These are phyloP conservation scores for Hippocampus zosterae DNA, from an alignment of 2,113 vertebrate species.

Conservation along the genomic window DNA sequence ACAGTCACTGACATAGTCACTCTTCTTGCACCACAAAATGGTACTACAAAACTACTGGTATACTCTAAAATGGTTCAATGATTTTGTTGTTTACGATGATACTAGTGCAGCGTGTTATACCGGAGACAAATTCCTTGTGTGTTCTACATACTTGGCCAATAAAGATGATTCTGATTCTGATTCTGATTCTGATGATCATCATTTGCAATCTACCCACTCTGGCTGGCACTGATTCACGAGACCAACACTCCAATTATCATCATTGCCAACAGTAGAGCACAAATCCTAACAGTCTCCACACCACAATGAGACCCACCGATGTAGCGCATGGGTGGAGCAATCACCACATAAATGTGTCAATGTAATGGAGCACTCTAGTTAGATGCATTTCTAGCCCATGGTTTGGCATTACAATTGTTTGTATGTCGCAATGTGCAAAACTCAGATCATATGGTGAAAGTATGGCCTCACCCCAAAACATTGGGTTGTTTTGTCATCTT, in stretches of 20 bases:
- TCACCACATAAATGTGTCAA: slow-evolving; percentile 24
- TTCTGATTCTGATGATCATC: no score
- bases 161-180: no score
- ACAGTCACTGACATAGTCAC: no score
- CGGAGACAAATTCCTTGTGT: no score
- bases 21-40: no score
- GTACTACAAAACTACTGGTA: no score
- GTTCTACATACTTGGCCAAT: no score
- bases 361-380: slow-evolving; percentile 26
- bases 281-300: slow-evolving; percentile 39
- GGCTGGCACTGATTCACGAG: slow-evolving; percentile 66
- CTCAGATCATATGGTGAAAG: slow-evolving; percentile 30
- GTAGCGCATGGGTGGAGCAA: slow-evolving; percentile 43
- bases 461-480: slow-evolving; percentile 47
- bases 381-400: slow-evolving; percentile 22
- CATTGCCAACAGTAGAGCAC: slow-evolving; percentile 62
- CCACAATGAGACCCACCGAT: slow-evolving; percentile 58
- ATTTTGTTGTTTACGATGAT: no score
- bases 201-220: slow-evolving; percentile 71
- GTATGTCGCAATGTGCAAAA: slow-evolving; percentile 14
- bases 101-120: no score
- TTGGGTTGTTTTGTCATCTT: slow-evolving; percentile 45
- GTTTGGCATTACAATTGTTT: slow-evolving; percentile 16
- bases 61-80: no score
- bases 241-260: slow-evolving; percentile 69